These are phyloP conservation scores for Nerophis ophidion DNA, from an alignment of 2,113 vertebrate species.

Conservation along the genomic window DNA sequence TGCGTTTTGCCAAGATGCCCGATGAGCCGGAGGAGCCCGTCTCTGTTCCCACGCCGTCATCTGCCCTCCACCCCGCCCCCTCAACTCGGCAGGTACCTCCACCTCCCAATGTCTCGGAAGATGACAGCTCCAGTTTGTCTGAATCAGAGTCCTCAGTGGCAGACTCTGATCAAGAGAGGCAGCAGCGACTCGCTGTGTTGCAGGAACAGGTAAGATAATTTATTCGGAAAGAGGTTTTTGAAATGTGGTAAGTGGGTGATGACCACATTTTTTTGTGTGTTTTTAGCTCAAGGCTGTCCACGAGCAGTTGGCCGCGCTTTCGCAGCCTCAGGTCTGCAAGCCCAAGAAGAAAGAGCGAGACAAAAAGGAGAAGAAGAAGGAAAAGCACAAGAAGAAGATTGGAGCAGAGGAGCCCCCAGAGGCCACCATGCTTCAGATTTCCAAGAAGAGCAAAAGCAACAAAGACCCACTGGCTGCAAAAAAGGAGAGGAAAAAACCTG, in stretches of 20 bases:
- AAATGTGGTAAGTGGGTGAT: slow-evolving; percentile 18
- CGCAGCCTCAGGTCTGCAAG: slow-evolving; percentile 87
- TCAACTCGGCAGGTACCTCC: slow-evolving; percentile 73
- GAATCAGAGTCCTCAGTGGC: slow-evolving; percentile 86
- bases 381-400: slow-evolving; percentile 81
- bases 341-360: slow-evolving; percentile 94
- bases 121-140: slow-evolving; percentile 82
- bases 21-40: slow-evolving; percentile 81
- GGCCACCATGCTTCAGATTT: slow-evolving; percentile 47
- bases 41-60: slow-evolving; percentile 78
- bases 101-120: slow-evolving; percentile 77
- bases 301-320: slow-evolving; percentile 90
- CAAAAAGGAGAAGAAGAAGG: slow-evolving; percentile 86
- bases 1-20: slow-evolving; percentile 94
- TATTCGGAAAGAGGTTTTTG: background rate
- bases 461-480: slow-evolving; percentile 65
- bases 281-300: slow-evolving; percentile 89
- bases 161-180: slow-evolving; percentile 84
- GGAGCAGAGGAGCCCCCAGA: slow-evolving; percentile 67
- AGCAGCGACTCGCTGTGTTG: slow-evolving; percentile 86
- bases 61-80: slow-evolving; percentile 68
- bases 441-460: slow-evolving; percentile 60
- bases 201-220: slow-evolving; percentile 83
- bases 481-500: slow-evolving; percentile 81
- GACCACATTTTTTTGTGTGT: background rate